Evolutionary conservation across 2,888 invertebrate genomes (phyloP).

Genomic region (Horisme vitalbata): DNA sequence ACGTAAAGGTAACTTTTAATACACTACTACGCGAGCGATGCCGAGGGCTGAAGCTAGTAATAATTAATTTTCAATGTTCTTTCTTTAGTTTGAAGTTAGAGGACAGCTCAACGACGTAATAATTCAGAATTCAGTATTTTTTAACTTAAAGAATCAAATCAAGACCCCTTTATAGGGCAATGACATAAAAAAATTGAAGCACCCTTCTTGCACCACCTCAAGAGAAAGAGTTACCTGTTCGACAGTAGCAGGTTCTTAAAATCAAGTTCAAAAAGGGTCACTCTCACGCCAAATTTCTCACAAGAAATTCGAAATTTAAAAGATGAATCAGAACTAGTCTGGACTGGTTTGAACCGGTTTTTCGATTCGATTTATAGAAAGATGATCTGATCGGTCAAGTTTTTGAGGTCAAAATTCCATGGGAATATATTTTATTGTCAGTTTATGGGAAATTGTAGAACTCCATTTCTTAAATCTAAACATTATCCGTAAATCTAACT

Average conservation of each 20-base stretch:
- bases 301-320: conserved; percentile 26
- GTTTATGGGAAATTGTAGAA: not conserved
- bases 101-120: too few relatives aligned
- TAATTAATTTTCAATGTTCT: too few relatives aligned
- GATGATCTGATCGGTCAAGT: conserved; percentile 17
- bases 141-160: too few relatives aligned
- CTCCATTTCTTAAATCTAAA: too few relatives aligned
- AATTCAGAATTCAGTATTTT: too few relatives aligned
- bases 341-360: conserved; percentile 17
- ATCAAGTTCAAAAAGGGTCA: conserved; percentile 20
- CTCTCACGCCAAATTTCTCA: conserved; percentile 24
- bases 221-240: conserved; percentile 19
- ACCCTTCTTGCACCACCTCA: not conserved
- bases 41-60: too few relatives aligned
- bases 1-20: too few relatives aligned
- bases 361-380: conserved; percentile 22
- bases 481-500: too few relatives aligned
- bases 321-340: conserved; percentile 20
- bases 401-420: conserved; percentile 27
- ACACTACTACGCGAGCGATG: too few relatives aligned
- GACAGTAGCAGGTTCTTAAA: conserved; percentile 30
- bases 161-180: not conserved
- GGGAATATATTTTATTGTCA: conserved; percentile 11
- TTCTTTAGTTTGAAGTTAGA: too few relatives aligned
- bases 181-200: not conserved